Conservation (phyloP, 2,888 invertebrate species). For the Habrosyne pyritoides region DNA sequence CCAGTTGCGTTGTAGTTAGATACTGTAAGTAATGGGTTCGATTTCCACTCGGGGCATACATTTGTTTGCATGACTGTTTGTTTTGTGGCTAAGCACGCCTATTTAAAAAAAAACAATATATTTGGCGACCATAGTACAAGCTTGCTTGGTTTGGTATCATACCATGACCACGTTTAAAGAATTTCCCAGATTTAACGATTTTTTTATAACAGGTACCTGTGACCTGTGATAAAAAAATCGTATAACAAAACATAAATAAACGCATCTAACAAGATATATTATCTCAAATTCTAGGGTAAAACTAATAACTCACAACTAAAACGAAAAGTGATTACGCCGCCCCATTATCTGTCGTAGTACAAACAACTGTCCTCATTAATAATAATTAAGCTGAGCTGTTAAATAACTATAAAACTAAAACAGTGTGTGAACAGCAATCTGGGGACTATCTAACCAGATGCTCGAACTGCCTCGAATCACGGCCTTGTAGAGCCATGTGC, state of each 20-base stretch:
- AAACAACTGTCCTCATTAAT: slow-evolving; percentile 36
- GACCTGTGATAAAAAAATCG: not conserved
- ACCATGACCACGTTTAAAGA: no score
- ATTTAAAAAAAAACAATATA: no score
- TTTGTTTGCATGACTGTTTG: no score
- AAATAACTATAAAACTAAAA: slow-evolving; percentile 11
- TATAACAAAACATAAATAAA: not conserved
- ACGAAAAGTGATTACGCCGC: slow-evolving; percentile 18
- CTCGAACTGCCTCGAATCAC: slow-evolving; percentile 1
- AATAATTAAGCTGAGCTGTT: slow-evolving; percentile 32
- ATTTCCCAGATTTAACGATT: no score
- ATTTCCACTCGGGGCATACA: no score
- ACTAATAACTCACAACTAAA: slow-evolving; percentile 19
- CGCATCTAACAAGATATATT: slow-evolving; percentile 12
- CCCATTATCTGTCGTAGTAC: slow-evolving; percentile 32
- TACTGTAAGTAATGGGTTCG: no score
- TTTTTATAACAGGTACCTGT: no score
- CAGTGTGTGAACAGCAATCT: slow-evolving; percentile 53
- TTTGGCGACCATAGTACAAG: no score
- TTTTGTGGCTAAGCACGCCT: no score
- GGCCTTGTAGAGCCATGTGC: not conserved
- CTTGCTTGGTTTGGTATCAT: no score
- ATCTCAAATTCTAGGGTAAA: slow-evolving; percentile 16
- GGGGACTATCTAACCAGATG: slow-evolving; percentile 27
- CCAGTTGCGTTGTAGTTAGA: no score